phyloP scores from a whole-genome alignment of 2,113 vertebrate genomes.

The Tautogolabrus adspersus region DNA sequence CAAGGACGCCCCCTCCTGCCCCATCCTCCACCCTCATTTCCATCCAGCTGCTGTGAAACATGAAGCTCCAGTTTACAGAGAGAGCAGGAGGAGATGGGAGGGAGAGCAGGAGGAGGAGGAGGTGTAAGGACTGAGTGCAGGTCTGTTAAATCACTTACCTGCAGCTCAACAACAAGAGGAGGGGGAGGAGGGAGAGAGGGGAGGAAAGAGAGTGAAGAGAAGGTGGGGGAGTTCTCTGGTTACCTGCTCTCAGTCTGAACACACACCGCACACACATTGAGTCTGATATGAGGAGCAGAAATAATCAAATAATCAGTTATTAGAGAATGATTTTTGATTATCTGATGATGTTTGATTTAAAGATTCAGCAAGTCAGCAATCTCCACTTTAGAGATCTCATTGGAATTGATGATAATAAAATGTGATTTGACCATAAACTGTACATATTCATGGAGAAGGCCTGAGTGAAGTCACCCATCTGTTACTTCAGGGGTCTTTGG shows the following conservation, averaged over 20 bases:
- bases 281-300: no score
- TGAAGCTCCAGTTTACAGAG: conserved; percentile 44
- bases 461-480: no score
- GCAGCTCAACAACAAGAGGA: conserved; percentile 4
- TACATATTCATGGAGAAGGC: no score
- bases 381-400: no score
- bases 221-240: conserved; percentile 23
- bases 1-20: conserved; percentile 21
- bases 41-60: conserved; percentile 52
- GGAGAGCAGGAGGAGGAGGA: not conserved
- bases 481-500: no score
- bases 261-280: not conserved
- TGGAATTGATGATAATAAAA: no score
- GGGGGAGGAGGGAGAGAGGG: not conserved
- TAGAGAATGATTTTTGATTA: no score
- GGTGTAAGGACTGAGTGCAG: conserved; percentile 14
- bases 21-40: not conserved
- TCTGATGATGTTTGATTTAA: no score
- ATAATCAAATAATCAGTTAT: no score
- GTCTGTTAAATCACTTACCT: conserved; percentile 58
- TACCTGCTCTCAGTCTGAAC: conserved; percentile 21
- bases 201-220: not conserved
- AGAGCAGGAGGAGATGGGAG: not conserved
- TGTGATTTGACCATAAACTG: no score
- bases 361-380: no score